These are phyloP conservation scores for Elachura formosa DNA, from an alignment of 2,113 vertebrate species.

Conservation along the genomic window DNA sequence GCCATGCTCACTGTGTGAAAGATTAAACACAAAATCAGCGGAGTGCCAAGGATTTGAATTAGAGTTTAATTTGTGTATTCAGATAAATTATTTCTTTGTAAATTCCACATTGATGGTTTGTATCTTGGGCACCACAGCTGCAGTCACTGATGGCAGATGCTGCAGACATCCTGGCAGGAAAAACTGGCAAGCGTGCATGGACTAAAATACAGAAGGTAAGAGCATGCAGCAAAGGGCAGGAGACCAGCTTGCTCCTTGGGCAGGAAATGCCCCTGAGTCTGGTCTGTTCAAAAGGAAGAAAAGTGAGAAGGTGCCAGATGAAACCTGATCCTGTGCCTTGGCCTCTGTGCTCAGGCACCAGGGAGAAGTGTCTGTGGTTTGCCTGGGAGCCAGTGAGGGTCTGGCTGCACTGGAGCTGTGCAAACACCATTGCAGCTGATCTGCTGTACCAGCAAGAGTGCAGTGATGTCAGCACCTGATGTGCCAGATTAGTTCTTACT, in stretches of 20 bases:
- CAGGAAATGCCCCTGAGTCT: not conserved
- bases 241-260: not conserved
- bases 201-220: not conserved
- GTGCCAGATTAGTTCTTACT: not conserved
- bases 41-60: not conserved
- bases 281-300: not conserved
- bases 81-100: not conserved
- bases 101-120: not conserved
- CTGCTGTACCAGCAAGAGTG: not conserved
- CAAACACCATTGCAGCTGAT: not conserved
- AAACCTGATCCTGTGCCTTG: not conserved
- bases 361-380: no score
- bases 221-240: not conserved
- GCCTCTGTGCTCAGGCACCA: not conserved
- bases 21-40: not conserved
- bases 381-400: not conserved
- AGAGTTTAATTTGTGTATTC: not conserved
- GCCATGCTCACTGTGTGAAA: no score
- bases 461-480: not conserved
- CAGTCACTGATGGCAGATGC: not conserved
- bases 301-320: not conserved
- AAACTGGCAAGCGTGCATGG: not conserved
- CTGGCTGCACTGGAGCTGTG: not conserved
- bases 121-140: not conserved
- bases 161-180: not conserved